Percentiles rank a stretch among this genome's conserved stretches.
Evolutionary conservation across 37 sponge, comb jelly and placozoan genomes (phyloP).

Genomic region (Cladorhizidae sp.): DNA sequence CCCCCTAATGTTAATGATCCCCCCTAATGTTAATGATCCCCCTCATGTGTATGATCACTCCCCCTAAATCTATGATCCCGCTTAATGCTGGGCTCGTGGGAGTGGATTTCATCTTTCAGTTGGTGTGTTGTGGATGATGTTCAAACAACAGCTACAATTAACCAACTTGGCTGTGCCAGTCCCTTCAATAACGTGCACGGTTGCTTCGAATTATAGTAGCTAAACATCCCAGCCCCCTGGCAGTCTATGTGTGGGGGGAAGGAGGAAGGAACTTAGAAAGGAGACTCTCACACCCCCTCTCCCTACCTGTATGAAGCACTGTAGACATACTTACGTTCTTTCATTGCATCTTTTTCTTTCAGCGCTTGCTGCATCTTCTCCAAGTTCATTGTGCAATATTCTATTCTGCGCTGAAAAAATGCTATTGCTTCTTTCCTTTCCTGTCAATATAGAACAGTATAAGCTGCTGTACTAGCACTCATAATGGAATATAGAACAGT

Average conservation of each 20-base stretch:
- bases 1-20: too few relatives aligned
- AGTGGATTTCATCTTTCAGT: too few relatives aligned
- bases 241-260: too few relatives aligned
- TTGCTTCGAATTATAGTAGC: not conserved
- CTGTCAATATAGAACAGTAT: constrained; percentile 32
- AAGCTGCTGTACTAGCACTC: too few relatives aligned
- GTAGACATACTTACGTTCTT: constrained; percentile 71
- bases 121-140: too few relatives aligned
- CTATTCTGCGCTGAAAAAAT: constrained; percentile 83
- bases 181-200: not conserved
- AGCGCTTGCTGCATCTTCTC: constrained; percentile 78
- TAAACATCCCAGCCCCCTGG: not conserved
- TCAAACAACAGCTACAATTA: too few relatives aligned
- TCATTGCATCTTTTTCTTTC: constrained; percentile 80
- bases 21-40: too few relatives aligned
- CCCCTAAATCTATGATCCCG: too few relatives aligned
- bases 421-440: constrained; percentile 57
- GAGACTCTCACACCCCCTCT: not conserved
- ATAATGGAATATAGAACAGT: too few relatives aligned
- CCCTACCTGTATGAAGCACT: not conserved
- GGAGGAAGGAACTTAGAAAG: not conserved
- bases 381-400: constrained; percentile 86
- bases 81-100: too few relatives aligned
- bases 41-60: too few relatives aligned
- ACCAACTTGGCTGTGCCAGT: too few relatives aligned